These are phyloP conservation scores for Xiphorhynchus erythropygius DNA, from an alignment of 2,797 vertebrate species.

Conservation along the genomic window DNA sequence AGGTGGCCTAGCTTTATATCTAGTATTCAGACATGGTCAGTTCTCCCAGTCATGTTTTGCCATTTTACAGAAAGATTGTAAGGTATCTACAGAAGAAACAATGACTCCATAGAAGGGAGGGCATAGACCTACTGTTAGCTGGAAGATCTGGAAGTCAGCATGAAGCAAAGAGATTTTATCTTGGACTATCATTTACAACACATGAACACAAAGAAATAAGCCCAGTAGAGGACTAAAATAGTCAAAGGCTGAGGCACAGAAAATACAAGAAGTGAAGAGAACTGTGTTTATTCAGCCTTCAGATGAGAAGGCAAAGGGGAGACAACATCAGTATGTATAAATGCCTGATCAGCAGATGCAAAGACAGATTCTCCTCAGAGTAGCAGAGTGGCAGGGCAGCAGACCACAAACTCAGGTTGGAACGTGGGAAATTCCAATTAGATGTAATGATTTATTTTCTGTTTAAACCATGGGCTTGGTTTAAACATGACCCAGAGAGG, in stretches of 20 bases:
- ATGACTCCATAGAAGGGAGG: neutral
- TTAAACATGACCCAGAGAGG: neutral
- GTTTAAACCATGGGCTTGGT: neutral
- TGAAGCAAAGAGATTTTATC: neutral
- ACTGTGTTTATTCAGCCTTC: neutral
- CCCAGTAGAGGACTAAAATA: neutral
- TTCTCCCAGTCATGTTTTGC: neutral
- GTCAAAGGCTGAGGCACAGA: neutral
- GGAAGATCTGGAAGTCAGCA: neutral
- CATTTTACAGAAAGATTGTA: neutral
- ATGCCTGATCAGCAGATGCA: neutral
- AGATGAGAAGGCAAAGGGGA: neutral
- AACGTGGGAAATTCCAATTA: neutral
- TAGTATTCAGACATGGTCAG: neutral
- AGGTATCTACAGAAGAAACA: neutral
- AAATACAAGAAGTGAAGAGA: neutral
- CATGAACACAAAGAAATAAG: neutral
- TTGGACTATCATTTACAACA: neutral
- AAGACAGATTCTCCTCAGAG: neutral
- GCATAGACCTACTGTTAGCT: neutral
- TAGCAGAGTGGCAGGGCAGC: neutral
- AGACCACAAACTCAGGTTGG: neutral
- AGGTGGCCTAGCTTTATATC: neutral
- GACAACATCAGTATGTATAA: accelerated
- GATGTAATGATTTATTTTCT: neutral